These are phyloP conservation scores for Agrilus mali DNA, from an alignment of 2,888 invertebrate genomes.

Conservation along the genomic window DNA sequence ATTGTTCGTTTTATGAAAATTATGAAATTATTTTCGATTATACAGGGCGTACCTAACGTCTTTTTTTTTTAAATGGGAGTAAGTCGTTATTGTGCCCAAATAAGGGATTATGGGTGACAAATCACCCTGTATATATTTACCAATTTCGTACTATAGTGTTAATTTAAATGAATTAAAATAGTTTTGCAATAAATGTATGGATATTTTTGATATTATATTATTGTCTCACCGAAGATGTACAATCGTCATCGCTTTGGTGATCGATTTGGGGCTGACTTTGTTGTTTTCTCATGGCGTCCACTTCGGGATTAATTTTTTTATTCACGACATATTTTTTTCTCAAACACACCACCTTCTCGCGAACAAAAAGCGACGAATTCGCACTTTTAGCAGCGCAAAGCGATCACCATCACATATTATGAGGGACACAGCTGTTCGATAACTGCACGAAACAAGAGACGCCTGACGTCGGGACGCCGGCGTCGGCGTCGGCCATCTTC, in stretches of 20 bases:
- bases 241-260: constrained; percentile 40
- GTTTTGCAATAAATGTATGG: no score
- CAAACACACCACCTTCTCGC: constrained; percentile 13
- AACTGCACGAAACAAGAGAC: constrained; percentile 13
- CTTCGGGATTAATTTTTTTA: no score
- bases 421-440: constrained; percentile 17
- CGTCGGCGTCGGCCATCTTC: constrained; percentile 16
- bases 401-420: constrained; percentile 3
- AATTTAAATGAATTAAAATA: no score
- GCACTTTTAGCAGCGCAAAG: neutral
- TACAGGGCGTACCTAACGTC: no score
- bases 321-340: neutral
- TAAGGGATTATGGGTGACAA: neutral
- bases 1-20: no score
- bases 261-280: constrained; percentile 26
- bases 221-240: constrained; percentile 38
- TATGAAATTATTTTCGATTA: no score
- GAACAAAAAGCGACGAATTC: neutral
- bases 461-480: constrained; percentile 22
- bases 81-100: no score
- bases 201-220: no score
- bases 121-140: neutral
- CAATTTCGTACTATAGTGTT: neutral
- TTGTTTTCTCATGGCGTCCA: constrained; percentile 8
- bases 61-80: no score